Evolutionary conservation across 2,888 invertebrate species (phyloP), one percentile per base, ranked within the genome.

Genomic region (Drosophila flavopinicola): DNA sequence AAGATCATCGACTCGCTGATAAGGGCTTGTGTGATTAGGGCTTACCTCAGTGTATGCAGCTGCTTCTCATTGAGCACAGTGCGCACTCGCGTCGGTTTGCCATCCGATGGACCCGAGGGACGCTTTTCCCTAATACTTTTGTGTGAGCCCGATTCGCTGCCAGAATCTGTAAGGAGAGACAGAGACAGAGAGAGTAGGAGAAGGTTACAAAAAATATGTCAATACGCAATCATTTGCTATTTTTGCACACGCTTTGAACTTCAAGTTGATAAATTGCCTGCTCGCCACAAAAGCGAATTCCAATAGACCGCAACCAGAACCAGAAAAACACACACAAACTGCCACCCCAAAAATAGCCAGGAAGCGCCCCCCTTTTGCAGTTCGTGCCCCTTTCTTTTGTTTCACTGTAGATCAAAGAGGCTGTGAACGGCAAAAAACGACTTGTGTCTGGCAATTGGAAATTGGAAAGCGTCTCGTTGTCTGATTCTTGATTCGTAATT

Each of bases 51-150:
- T 6, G 99, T 99, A 92, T 98, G 98, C 80, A 99, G 93, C 91
- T 99, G 99, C 91, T 98, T 98, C 92, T 99, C 99, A 92, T 99
- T 99, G 66, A 99, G 94, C 30, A 99, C 99, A 2, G 99, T 99
- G 73, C 99, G 94, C 57, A 99, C 99, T 80, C 99, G 93, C n/a
- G 99, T 99, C 9, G 99, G 98, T 91, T 99, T 99, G 51, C 97
- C 97, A 91, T 98, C 97, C 63, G 91, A 91, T 77, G 91, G 91
- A 71, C 91, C 91, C 66, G 91, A 91, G 73, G 91, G 90, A 75
- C 91, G 87, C 79, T 91, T 91, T 57, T 92, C 92, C 75, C 93
- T 92, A 66, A 95, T 94, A 88, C 96, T 95, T 92, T 96, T 97
- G 92, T 96, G 96, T 49, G 96, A 96, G 23, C 97, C 97, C 68